phyloP scores from a whole-genome alignment of 2,113 vertebrate genomes.

The Hepsetus odoe region DNA sequence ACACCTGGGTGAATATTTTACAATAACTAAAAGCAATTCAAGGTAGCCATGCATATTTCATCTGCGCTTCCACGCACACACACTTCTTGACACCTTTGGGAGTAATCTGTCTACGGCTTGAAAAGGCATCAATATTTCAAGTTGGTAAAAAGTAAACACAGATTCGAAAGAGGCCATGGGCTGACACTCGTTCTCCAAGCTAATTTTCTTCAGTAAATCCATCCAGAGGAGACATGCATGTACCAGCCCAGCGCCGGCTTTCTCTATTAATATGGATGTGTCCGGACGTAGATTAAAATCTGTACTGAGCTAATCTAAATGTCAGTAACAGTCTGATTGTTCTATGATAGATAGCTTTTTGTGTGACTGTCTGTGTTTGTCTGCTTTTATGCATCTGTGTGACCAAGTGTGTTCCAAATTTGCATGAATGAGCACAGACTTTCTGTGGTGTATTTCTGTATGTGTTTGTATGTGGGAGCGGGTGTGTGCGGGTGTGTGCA shows the following conservation, averaged over 20 bases:
- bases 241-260: neutral
- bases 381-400: neutral
- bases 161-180: slow-evolving; percentile 41
- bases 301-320: slow-evolving; percentile 50
- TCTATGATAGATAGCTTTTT: slow-evolving; percentile 33
- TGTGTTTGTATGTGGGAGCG: neutral
- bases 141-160: slow-evolving; percentile 60
- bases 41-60: slow-evolving; percentile 73
- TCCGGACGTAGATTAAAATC: slow-evolving; percentile 44
- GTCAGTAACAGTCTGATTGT: slow-evolving; percentile 50
- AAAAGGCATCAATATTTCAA: slow-evolving; percentile 72
- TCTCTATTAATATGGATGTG: slow-evolving; percentile 39
- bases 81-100: slow-evolving; percentile 62
- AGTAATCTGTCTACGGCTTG: slow-evolving; percentile 68
- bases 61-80: slow-evolving; percentile 45
- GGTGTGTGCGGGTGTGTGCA: neutral
- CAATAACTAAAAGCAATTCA: slow-evolving; percentile 76
- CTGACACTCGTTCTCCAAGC: slow-evolving; percentile 18
- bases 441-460: neutral
- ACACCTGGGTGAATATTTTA: slow-evolving; percentile 75
- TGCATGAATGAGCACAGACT: too few species aligned
- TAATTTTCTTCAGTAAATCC: slow-evolving; percentile 31
- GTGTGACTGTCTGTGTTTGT: neutral
- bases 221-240: slow-evolving; percentile 21
- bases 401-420: neutral